phyloP scores from a whole-genome alignment of 37 sponge, comb jelly and placozoan genomes.

The Petrosia ficiformis region DNA sequence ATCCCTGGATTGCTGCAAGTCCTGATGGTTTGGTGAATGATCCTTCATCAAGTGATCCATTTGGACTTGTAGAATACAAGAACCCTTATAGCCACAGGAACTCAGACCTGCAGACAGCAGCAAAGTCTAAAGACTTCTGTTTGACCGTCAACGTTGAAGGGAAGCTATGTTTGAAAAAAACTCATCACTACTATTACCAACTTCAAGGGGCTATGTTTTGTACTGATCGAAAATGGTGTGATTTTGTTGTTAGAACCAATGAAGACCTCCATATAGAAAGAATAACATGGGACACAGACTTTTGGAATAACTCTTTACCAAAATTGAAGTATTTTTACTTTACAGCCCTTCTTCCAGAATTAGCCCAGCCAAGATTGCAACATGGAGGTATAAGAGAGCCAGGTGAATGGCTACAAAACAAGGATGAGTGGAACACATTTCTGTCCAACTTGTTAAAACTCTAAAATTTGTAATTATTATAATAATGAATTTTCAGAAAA shows the following conservation, averaged over 20 bases:
- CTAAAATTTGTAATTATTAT: no score
- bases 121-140: background rate
- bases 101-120: background rate
- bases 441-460: no score
- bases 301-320: background rate
- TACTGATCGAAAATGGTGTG: constrained; percentile 12
- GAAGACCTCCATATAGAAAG: background rate
- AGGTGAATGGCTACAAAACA: constrained; percentile 4
- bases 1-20: constrained; percentile 17
- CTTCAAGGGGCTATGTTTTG: constrained; percentile 18
- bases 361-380: background rate
- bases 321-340: constrained; percentile 1
- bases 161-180: background rate
- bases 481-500: no score
- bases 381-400: constrained; percentile 19
- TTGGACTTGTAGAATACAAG: constrained; percentile 17
- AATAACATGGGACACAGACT: background rate
- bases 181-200: constrained; percentile 17
- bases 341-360: constrained; percentile 12
- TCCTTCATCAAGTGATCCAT: background rate
- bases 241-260: constrained; percentile 5
- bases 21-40: constrained; percentile 28
- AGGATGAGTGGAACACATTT: background rate
- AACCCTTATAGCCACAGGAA: background rate
- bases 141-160: background rate